These are phyloP conservation scores for Heliconius hewitsoni DNA, from an alignment of 1,140 invertebrate species.

Conservation along the genomic window DNA sequence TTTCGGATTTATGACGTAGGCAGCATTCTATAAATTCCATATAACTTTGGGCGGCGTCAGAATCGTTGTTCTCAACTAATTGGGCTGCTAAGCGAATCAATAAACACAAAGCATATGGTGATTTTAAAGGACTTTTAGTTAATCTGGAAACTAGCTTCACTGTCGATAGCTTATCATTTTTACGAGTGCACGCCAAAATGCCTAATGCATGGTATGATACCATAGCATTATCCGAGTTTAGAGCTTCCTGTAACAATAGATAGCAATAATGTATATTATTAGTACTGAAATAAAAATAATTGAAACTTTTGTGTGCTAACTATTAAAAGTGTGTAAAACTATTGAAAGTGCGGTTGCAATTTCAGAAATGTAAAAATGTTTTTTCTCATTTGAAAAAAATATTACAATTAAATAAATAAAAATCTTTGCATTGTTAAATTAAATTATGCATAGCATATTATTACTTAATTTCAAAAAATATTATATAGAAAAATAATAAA, in stretches of 20 bases:
- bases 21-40: slow-evolving; percentile 97
- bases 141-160: slow-evolving; percentile 97
- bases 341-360: too few relatives aligned
- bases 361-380: too few relatives aligned
- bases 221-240: slow-evolving; percentile 88
- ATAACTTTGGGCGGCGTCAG: slow-evolving; percentile 82
- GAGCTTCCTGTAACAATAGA: slow-evolving; percentile 78
- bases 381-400: too few relatives aligned
- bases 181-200: slow-evolving; percentile 97
- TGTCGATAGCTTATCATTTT: slow-evolving; percentile 96
- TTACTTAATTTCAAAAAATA: too few relatives aligned
- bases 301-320: background rate
- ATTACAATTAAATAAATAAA: too few relatives aligned
- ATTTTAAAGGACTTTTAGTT: slow-evolving; percentile 90
- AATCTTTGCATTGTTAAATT: too few relatives aligned
- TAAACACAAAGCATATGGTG: slow-evolving; percentile 97
- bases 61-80: slow-evolving; percentile 95
- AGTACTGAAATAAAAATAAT: background rate
- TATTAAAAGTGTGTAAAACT: too few relatives aligned
- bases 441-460: too few relatives aligned
- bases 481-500: too few relatives aligned
- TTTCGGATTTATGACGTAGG: slow-evolving; percentile 98
- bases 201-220: slow-evolving; percentile 99
- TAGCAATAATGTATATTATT: background rate
- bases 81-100: slow-evolving; percentile 96